Evolutionary conservation across 2,888 invertebrate genomes (phyloP).

Genomic region (Conchocele bisecta): DNA sequence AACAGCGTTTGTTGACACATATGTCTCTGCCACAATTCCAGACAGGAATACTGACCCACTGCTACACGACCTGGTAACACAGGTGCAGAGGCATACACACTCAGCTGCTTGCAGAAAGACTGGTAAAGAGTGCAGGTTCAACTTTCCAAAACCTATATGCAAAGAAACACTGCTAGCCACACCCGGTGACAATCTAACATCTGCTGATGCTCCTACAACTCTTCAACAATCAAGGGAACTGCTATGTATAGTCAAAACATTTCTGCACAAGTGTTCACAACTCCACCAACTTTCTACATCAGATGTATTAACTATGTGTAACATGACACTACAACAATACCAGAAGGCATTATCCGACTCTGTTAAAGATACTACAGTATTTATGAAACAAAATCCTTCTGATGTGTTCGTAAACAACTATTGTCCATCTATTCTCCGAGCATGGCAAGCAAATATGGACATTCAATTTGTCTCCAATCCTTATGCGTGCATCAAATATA

Average conservation of each 20-base stretch:
- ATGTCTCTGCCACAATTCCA: slow-evolving; percentile 8
- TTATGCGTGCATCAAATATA: slow-evolving; percentile 24
- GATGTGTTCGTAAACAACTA: slow-evolving; percentile 27
- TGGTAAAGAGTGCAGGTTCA: neutral
- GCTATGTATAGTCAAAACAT: no score
- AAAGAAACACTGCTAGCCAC: neutral
- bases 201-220: no score
- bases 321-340: slow-evolving; percentile 1
- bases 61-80: slow-evolving; percentile 1
- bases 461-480: slow-evolving; percentile 15
- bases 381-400: slow-evolving; percentile 17
- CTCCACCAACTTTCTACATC: no score
- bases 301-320: no score
- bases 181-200: no score
- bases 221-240: no score
- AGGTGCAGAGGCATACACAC: slow-evolving; percentile 9
- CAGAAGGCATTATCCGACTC: slow-evolving; percentile 14
- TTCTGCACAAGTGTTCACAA: no score
- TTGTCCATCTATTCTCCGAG: slow-evolving; percentile 10
- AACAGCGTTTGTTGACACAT: slow-evolving; percentile 17
- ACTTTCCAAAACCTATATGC: slow-evolving; percentile 11
- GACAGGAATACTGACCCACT: neutral
- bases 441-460: slow-evolving; percentile 18
- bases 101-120: slow-evolving; percentile 16
- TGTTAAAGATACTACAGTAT: slow-evolving; percentile 6